Base-by-base conservation (phyloP, 2,888 invertebrate species). In the Melanophora roralis region DNA sequence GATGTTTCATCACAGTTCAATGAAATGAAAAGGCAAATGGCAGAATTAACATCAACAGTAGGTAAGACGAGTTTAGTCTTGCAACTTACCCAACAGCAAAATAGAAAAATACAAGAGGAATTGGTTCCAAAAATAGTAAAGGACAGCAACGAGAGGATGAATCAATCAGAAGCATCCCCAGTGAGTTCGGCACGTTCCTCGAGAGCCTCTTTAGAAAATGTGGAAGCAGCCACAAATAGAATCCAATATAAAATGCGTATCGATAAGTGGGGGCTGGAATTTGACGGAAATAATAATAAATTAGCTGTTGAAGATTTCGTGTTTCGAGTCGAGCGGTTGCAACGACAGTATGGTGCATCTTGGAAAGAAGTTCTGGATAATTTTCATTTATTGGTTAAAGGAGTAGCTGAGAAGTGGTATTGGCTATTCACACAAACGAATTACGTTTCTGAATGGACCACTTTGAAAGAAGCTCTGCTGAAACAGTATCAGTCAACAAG, bases 351-450 rank as follows among this genome's bases (percentile, higher is more conserved):
- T 9, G 14, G 21, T 0, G 14, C 60, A n/a, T 49, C 49, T 0
- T 71, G 71, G 60, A 34, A 19, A 3, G 49, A 71, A 19, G 51
- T 71, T 5, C 19, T 40, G 6, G 71, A 16, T 19, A 47, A 71
- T 23, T 71, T 71, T 12, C 69, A 71, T 16, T 23, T 36, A 5
- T 32, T 71, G 1, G 38, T 71, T 2, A 11, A 32, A 11, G 69
- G 69, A 19, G 11, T 12, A 1, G 69, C 59, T 0, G 14, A 21
- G 7, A 34, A 60, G 8, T 60, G 71, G 71, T 71, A 57, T 12
- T 32, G 51, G 51, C 14, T 51, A 1, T 51, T 32, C 2, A 32
- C 32, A 1, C 34, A 62, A 8, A 53, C 51, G 1, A 53, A 38
- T n/a, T 11, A 34, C 0, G 21, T 62, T 1, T 11, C 21, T 8